Conservation (phyloP, 2,113 vertebrate species). For the Eurystomus gularis region DNA sequence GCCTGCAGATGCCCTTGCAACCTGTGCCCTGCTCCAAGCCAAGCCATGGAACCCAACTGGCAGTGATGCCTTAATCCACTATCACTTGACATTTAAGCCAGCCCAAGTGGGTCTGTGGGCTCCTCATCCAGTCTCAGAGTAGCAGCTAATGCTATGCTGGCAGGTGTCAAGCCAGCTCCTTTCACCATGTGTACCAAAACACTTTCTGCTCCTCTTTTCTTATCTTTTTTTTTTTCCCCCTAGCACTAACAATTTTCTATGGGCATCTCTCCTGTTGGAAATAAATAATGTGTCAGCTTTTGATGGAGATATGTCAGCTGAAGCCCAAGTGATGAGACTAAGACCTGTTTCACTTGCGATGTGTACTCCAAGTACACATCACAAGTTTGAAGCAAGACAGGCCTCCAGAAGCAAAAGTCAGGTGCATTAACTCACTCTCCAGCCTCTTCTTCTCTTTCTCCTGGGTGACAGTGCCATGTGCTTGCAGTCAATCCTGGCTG, state of each 20-base stretch:
- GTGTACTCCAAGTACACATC: background rate
- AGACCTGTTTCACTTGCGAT: background rate
- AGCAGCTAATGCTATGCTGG: background rate
- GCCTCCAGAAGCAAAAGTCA: background rate
- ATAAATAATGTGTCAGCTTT: background rate
- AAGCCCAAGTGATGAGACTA: background rate
- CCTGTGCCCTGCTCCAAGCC: background rate
- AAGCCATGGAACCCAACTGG: background rate
- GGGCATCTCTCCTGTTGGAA: background rate
- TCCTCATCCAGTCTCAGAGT: background rate
- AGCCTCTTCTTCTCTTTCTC: background rate
- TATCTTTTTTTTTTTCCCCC: rapidly evolving
- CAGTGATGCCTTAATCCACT: background rate
- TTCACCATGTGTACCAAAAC: background rate
- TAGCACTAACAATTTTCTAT: background rate
- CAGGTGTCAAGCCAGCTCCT: background rate
- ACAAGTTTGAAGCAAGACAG: background rate
- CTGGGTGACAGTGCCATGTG: rapidly evolving
- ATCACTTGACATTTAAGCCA: background rate
- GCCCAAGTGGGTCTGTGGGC: background rate
- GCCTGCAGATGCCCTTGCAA: background rate
- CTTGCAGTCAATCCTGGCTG: rapidly evolving
- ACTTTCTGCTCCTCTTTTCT: background rate
- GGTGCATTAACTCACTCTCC: background rate
- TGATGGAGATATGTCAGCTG: background rate